These are phyloP conservation scores for Garrulus glandarius DNA, from an alignment of 2,797 vertebrate species.

Conservation along the genomic window DNA sequence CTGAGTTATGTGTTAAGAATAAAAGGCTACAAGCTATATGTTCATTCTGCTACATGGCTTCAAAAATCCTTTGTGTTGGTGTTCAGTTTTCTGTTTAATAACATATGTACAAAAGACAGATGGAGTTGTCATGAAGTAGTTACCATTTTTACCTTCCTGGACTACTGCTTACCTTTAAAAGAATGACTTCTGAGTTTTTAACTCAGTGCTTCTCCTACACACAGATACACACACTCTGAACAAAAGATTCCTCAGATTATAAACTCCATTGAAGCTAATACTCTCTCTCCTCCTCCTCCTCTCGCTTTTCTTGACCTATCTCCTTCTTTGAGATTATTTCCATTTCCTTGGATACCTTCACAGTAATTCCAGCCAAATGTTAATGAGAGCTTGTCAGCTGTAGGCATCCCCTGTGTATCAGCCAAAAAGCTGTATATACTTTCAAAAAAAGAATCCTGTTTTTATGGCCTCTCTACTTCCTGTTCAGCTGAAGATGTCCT, in stretches of 20 bases:
- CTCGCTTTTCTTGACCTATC: neutral
- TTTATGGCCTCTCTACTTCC: neutral
- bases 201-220: neutral
- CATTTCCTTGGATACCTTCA: conserved; percentile 25
- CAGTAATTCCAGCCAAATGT: neutral
- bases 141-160: neutral
- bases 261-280: neutral
- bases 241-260: neutral
- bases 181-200: neutral
- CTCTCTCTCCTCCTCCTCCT: neutral
- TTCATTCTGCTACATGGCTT: neutral
- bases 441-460: neutral
- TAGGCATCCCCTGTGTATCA: neutral
- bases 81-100: neutral
- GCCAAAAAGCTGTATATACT: neutral
- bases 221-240: neutral
- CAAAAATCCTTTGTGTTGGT: neutral
- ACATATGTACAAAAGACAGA: neutral
- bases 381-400: neutral
- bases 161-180: neutral
- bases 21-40: neutral
- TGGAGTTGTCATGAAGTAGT: neutral
- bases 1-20: neutral
- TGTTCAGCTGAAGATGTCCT: neutral
- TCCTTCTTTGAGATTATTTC: neutral